Conservation (phyloP, 2,113 vertebrate genomes). For the Seriola dumerili region DNA sequence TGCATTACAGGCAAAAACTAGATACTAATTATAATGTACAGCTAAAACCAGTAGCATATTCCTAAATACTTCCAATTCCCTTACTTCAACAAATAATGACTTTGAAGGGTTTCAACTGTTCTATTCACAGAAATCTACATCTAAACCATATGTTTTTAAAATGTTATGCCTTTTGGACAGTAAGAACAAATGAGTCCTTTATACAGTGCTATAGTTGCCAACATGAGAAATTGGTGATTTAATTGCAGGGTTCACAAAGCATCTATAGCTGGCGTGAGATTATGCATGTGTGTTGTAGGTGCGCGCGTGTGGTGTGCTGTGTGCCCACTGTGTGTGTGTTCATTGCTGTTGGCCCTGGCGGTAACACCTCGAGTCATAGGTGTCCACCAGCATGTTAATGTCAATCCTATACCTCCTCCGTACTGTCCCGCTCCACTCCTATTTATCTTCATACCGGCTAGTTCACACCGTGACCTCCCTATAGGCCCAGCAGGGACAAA, state of each 20-base stretch:
- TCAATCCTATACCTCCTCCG: constrained; percentile 83
- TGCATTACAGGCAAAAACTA: too few species aligned
- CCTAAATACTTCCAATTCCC: too few species aligned
- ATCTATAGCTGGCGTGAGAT: neutral
- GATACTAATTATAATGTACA: too few species aligned
- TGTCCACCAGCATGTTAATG: constrained; percentile 81
- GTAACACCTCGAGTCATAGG: constrained; percentile 76
- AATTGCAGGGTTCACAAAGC: constrained; percentile 40
- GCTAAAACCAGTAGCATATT: too few species aligned
- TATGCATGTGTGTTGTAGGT: too few species aligned
- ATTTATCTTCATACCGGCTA: constrained; percentile 86
- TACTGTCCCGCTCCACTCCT: constrained; percentile 66
- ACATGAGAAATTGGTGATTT: neutral
- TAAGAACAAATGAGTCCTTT: neutral
- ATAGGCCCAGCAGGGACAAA: constrained; percentile 68
- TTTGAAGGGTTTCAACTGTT: too few species aligned
- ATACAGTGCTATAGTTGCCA: neutral
- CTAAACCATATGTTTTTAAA: neutral
- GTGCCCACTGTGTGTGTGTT: constrained; percentile 37
- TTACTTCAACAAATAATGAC: too few species aligned
- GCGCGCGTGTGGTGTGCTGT: constrained; percentile 19
- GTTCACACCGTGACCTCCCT: constrained; percentile 78
- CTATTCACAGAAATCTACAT: too few species aligned
- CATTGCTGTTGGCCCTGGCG: constrained; percentile 42
- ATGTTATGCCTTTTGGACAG: neutral